Evolutionary conservation across 2,113 vertebrate species (phyloP).

Genomic region (Garra rufa): DNA sequence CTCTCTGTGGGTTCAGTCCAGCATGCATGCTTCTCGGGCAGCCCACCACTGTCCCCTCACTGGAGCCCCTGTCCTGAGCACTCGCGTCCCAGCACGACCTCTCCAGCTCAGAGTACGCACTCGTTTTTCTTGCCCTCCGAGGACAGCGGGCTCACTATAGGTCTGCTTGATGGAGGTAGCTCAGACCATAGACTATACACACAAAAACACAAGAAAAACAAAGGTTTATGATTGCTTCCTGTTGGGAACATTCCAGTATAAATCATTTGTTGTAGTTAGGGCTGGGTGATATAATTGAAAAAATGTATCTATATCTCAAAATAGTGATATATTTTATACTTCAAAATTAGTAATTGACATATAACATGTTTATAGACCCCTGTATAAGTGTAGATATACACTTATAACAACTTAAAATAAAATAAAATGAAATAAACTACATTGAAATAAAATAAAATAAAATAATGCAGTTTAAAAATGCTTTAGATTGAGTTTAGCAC

Average conservation of each 20-base stretch:
- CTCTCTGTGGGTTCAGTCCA: slow-evolving; percentile 49
- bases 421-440: too few species aligned
- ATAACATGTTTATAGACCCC: too few species aligned
- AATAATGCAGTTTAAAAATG: too few species aligned
- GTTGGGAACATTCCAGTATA: neutral
- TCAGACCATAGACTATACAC: neutral
- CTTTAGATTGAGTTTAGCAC: too few species aligned
- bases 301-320: neutral
- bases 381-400: neutral
- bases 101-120: neutral
- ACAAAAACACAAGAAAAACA: neutral
- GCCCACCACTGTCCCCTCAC: slow-evolving; percentile 36
- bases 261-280: neutral
- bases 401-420: too few species aligned
- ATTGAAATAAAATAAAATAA: too few species aligned
- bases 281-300: slow-evolving; percentile 6
- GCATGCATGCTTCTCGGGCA: slow-evolving; percentile 28
- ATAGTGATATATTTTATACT: neutral
- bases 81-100: slow-evolving; percentile 22
- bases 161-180: slow-evolving; percentile 36
- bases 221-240: neutral
- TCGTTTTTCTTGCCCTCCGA: slow-evolving; percentile 19
- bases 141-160: slow-evolving; percentile 26
- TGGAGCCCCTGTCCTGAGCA: slow-evolving; percentile 20
- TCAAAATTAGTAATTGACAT: neutral